phyloP scores from a whole-genome alignment of 2,797 vertebrate species.

The Hozukius guyotensis region DNA sequence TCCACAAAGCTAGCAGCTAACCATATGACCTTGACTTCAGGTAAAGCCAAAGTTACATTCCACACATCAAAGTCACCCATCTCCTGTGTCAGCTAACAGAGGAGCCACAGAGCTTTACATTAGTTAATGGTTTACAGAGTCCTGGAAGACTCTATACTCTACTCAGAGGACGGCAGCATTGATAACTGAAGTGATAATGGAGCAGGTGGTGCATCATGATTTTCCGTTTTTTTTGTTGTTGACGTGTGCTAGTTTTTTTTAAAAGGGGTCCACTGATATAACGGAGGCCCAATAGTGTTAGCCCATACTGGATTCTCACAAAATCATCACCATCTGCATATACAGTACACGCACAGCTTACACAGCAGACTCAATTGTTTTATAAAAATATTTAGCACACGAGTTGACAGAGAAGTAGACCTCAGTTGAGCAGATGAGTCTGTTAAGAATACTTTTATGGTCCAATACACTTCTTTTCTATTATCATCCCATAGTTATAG shows the following conservation, averaged over 20 bases:
- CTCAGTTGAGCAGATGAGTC: neutral
- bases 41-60: slow-evolving; percentile 49
- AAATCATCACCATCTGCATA: neutral
- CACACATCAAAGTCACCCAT: slow-evolving; percentile 37
- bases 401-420: too few relatives aligned
- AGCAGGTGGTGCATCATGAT: neutral
- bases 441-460: too few relatives aligned
- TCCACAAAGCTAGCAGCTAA: slow-evolving; percentile 25
- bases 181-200: neutral
- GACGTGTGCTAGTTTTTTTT: neutral
- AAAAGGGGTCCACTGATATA: neutral
- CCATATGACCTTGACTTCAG: slow-evolving; percentile 29
- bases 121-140: slow-evolving; percentile 14
- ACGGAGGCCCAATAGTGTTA: neutral
- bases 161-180: neutral
- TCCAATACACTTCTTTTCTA: neutral
- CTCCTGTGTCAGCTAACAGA: slow-evolving; percentile 42
- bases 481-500: neutral
- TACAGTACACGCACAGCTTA: neutral
- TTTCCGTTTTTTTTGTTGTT: neutral
- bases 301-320: neutral
- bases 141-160: neutral
- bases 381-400: neutral
- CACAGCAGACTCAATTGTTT: neutral
- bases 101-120: neutral